phyloP scores from a whole-genome alignment of 2,888 invertebrate genomes.

The Halictus ligatus region DNA sequence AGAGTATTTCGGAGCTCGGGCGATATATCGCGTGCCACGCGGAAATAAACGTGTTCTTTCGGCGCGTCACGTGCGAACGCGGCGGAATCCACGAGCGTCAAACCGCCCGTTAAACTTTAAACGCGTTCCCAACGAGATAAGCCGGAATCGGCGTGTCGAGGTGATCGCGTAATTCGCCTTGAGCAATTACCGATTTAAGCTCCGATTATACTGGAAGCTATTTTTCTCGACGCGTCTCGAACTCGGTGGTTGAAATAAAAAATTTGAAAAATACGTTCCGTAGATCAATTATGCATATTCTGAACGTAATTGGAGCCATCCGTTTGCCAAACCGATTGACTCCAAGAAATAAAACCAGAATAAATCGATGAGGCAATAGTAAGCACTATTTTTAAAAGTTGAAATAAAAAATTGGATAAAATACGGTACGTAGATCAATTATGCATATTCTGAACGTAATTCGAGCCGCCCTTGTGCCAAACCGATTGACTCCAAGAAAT shows the following conservation, averaged over 20 bases:
- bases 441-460: too few species aligned
- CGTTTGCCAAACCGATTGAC: too few species aligned
- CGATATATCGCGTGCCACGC: constrained; percentile 37
- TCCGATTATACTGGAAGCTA: background rate
- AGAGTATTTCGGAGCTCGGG: constrained; percentile 9
- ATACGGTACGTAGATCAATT: too few species aligned
- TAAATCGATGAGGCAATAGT: too few species aligned
- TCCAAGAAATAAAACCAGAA: too few species aligned
- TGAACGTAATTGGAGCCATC: too few species aligned
- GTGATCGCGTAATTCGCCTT: background rate
- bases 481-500: too few species aligned
- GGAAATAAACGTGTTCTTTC: constrained; percentile 32
- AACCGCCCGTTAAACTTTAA: constrained; percentile 34
- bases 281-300: too few species aligned
- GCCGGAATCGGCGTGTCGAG: background rate
- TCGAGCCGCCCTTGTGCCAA: too few species aligned
- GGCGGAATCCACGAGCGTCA: constrained; percentile 28
- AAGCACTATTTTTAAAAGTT: too few species aligned
- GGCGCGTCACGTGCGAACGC: constrained; percentile 42
- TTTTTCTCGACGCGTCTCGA: background rate
- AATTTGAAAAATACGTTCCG: too few species aligned
- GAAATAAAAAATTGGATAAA: too few species aligned
- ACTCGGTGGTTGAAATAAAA: background rate
- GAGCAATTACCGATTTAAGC: background rate
- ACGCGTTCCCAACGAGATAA: constrained; percentile 32